Base-by-base conservation (phyloP, 2,888 invertebrate species). In the Chorisops tibialis region DNA sequence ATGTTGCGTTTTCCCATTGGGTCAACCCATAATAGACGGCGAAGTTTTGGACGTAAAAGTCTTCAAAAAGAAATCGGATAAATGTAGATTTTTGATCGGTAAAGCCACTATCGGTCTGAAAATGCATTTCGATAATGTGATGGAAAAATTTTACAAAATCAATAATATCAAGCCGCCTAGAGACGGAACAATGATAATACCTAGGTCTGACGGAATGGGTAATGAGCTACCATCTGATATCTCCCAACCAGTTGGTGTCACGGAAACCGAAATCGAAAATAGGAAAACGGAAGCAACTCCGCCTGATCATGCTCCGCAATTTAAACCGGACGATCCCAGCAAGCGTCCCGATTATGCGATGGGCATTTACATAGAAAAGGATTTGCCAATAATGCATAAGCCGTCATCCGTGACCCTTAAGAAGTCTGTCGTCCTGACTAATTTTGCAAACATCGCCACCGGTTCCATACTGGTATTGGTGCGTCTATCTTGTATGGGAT, bases 81-180 rank as follows among this genome's bases (percentile, higher is more conserved):
- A 72, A 14, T 77, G 78, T 62, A 76, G 77, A 65, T 77, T 77
- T 61, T 56, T 77, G 0, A 66, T 77, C 6, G 77, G 77, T 1
- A 61, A 71, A 2, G 72, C 75, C 1, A 73, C 74, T 45, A 60
- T 77, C 50, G 70, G 73, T 2, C 67, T 77, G 18, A 71, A 71
- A 59, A 66, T 69, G 3, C 68, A 75, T 2, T 77, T 77, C 37
- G 75, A 75, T 60, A 72, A 74, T 19, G 74, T 76, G 1, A 71
- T 66, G 24, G 72, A 71, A 35, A 70, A 70, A 1, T 77, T 76
- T 37, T 68, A 72, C 21, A 61, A 65, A 6, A 71, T 71, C 60
- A 77, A 77, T 64, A 9, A 30, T 2, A n/a, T n/a, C n/a, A 30
- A 2, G 9, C 5, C 30, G 5, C 39, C 19, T 3, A 19, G 9